A percentile compares a stretch with the other conserved stretches of the same genome.
These are phyloP conservation scores for Acromyrmex heyeri DNA, from an alignment of 1,140 invertebrate genomes.

Conservation along the genomic window DNA sequence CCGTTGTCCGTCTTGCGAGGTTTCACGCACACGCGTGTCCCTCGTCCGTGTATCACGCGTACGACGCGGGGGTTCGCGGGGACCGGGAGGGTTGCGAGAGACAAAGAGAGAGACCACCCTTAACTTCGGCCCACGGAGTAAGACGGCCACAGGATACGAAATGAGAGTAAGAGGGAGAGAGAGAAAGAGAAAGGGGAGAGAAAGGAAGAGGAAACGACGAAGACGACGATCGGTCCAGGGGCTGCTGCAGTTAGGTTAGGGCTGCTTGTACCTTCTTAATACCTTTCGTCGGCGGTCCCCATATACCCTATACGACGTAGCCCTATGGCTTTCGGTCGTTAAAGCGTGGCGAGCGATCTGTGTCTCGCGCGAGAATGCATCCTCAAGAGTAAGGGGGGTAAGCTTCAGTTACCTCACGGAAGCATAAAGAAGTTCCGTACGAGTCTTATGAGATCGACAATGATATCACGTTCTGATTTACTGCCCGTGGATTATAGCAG, in stretches of 20 bases:
- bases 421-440: slow-evolving; percentile 4
- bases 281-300: slow-evolving; percentile 71
- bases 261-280: slow-evolving; percentile 76
- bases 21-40: slow-evolving; percentile 77
- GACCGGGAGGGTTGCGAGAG: slow-evolving; percentile 61
- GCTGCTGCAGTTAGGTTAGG: slow-evolving; percentile 76
- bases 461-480: slow-evolving; percentile 50
- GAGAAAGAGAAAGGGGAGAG: neutral
- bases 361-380: slow-evolving; percentile 36
- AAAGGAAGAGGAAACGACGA: slow-evolving; percentile 56
- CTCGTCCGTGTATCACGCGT: slow-evolving; percentile 73
- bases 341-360: slow-evolving; percentile 58
- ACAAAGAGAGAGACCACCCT: slow-evolving; percentile 80
- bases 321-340: slow-evolving; percentile 52
- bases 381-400: slow-evolving; percentile 1
- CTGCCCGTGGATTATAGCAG: slow-evolving; percentile 10
- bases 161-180: slow-evolving; percentile 62
- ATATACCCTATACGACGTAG: slow-evolving; percentile 60
- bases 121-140: slow-evolving; percentile 77
- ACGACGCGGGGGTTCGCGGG: slow-evolving; percentile 57
- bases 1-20: slow-evolving; percentile 84
- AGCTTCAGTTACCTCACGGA: slow-evolving; percentile 15
- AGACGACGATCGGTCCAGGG: slow-evolving; percentile 75
- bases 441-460: slow-evolving; percentile 32
- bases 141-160: slow-evolving; percentile 72